Evolutionary conservation across 2,888 invertebrate genomes (phyloP).

Genomic region (Pristionchus arcanus): DNA sequence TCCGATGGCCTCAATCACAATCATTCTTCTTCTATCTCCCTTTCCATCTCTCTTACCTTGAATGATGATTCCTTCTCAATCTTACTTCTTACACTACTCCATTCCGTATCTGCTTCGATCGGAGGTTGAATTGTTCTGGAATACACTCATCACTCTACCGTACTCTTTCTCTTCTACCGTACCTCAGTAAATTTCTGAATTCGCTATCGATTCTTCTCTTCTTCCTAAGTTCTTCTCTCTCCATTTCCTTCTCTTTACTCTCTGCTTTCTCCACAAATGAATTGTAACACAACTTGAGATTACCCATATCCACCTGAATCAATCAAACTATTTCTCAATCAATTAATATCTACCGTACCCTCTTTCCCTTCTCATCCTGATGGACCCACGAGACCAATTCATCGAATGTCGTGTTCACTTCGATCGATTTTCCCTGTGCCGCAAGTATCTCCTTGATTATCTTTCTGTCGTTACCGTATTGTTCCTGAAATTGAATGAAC

Average conservation of each 20-base stretch:
- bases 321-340: not conserved
- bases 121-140: conserved; percentile 68
- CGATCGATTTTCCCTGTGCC: conserved; percentile 82
- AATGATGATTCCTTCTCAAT: conserved; percentile 88
- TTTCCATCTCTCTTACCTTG: conserved; percentile 84
- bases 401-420: conserved; percentile 91
- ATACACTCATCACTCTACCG: not conserved
- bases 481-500: conserved; percentile 82
- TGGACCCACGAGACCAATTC: conserved; percentile 96
- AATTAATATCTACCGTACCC: conserved; percentile 25
- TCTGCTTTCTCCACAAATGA: conserved; percentile 81
- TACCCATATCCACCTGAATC: conserved; percentile 85
- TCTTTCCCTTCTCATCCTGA: conserved; percentile 92
- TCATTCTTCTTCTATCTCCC: conserved; percentile 56
- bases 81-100: conserved; percentile 87
- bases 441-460: conserved; percentile 94
- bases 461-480: conserved; percentile 98
- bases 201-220: conserved; percentile 85
- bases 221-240: conserved; percentile 93
- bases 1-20: conserved; percentile 41
- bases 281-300: conserved; percentile 89
- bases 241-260: conserved; percentile 89
- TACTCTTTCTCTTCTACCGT: not conserved
- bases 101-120: conserved; percentile 88
- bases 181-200: conserved; percentile 57